Conservation (phyloP, 2,797 vertebrate genomes). For the Siniperca scherzeri region DNA sequence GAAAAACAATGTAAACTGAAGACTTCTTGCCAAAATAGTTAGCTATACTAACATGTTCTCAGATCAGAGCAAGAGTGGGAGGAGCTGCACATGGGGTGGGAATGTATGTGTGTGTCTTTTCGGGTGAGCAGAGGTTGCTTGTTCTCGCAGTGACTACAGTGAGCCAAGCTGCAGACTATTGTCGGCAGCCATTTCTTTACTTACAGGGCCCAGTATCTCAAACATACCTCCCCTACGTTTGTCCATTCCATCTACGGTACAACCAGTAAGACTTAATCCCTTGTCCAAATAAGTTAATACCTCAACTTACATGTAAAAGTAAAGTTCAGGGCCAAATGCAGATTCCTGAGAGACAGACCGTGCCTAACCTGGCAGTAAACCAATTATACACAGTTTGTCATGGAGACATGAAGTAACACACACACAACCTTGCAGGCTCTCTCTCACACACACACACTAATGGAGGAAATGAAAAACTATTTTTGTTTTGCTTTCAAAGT, state of each 20-base stretch:
- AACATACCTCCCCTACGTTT: constrained; percentile 77
- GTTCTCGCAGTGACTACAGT: constrained; percentile 44
- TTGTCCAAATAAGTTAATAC: constrained; percentile 83
- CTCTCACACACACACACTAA: background rate
- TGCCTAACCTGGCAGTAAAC: constrained; percentile 72
- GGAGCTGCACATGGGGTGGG: constrained; percentile 27
- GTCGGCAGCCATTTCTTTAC: constrained; percentile 63
- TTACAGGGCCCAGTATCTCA: constrained; percentile 65
- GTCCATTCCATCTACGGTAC: constrained; percentile 75
- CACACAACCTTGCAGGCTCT: background rate
- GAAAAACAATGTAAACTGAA: constrained; percentile 42
- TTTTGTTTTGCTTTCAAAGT: constrained; percentile 1
- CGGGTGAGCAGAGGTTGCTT: constrained; percentile 5
- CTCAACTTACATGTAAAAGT: constrained; percentile 80
- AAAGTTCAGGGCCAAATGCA: constrained; percentile 81
- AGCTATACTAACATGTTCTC: constrained; percentile 22
- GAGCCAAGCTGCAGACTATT: constrained; percentile 50
- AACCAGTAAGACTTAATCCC: constrained; percentile 75
- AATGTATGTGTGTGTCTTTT: constrained; percentile 30
- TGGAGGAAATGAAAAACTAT: background rate
- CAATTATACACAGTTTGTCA: constrained; percentile 65
- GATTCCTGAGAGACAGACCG: constrained; percentile 74
- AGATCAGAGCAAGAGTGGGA: constrained; percentile 27
- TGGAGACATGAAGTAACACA: constrained; percentile 43
- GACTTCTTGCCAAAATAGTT: background rate